Base-by-base conservation (phyloP, 2,113 vertebrate species). In the Stercorarius parasiticus region DNA sequence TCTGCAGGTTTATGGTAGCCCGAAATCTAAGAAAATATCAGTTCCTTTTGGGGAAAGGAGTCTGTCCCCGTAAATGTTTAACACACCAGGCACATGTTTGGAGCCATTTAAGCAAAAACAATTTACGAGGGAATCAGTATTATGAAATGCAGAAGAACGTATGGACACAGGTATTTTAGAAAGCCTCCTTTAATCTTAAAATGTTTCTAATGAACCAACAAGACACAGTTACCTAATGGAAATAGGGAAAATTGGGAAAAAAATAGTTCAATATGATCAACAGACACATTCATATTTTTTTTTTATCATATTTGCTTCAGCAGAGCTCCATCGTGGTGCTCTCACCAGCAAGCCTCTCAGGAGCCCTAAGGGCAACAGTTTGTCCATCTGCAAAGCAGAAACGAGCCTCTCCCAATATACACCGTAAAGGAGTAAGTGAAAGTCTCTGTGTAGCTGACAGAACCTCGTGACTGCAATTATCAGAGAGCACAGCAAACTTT, bases 331-430 rank as follows among this genome's bases (percentile, higher is more conserved):
- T 20, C 1, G 0, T 15, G 27, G 27, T 43, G 81, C 61, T 84
- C 65, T 61, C 52, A 58, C 25, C 69, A 82, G 32, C 4, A 34
- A 86, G 55, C 22, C 77, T 71, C 61, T 59, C 30, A 8, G 49
- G 52, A 93, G 62, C 87, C 77, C 65, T 23, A 22, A 40, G 81
- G 70, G 66, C 77, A 89, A 56, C 3, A 82, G 47, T 11, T 3
- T 26, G 67, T 77, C 62, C 95, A 92, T 69, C 58, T 90, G 79
- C 88, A 88, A 53, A 92, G 72, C 91, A 93, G 84, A 78, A 93
- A 56, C 3, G 2, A 81, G 21, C 18, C 74, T 72, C 77, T 40
- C 90, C 56, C 56, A 70, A 66, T 47, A 36, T 14, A 78, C 81
- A 74, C 52, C 84, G 61, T 38, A 79, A 69, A 84, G 11, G 43